Percentiles rank a stretch among this genome's conserved stretches.
These are phyloP conservation scores for Euura lappo DNA, from an alignment of 1,140 invertebrate genomes.

Conservation along the genomic window DNA sequence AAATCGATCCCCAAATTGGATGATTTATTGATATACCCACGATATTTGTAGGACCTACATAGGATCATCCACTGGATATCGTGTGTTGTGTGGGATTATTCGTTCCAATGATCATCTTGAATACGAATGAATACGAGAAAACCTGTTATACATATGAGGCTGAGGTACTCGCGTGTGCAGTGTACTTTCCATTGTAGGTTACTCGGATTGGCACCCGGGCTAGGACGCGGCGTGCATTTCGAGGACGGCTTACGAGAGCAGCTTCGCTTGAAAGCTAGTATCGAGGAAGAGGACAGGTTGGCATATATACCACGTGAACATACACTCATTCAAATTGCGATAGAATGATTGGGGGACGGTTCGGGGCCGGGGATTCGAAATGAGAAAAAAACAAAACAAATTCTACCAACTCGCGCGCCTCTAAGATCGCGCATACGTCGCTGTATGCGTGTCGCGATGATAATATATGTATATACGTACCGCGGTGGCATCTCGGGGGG, in stretches of 20 bases:
- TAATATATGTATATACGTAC: not conserved
- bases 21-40: not conserved
- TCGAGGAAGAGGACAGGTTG: conserved; percentile 32
- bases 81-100: not conserved
- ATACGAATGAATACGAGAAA: no score
- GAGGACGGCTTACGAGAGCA: conserved; percentile 57
- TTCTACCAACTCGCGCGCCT: not conserved
- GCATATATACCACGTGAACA: not conserved
- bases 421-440: not conserved
- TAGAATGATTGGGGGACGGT: not conserved
- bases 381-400: no score
- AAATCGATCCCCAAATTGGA: no score
- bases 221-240: conserved; percentile 58
- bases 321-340: not conserved
- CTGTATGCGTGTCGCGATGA: no score
- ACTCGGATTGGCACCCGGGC: conserved; percentile 53
- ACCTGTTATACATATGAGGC: not conserved
- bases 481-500: not conserved
- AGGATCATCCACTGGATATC: not conserved
- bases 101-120: no score
- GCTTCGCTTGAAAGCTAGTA: conserved; percentile 50
- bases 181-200: conserved; percentile 57
- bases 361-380: no score
- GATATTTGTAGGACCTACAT: not conserved
- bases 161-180: not conserved